A percentile compares a stretch with the other conserved stretches of the same genome.
phyloP scores from a whole-genome alignment of 1,140 invertebrate genomes.

The Aphidius ervi region DNA sequence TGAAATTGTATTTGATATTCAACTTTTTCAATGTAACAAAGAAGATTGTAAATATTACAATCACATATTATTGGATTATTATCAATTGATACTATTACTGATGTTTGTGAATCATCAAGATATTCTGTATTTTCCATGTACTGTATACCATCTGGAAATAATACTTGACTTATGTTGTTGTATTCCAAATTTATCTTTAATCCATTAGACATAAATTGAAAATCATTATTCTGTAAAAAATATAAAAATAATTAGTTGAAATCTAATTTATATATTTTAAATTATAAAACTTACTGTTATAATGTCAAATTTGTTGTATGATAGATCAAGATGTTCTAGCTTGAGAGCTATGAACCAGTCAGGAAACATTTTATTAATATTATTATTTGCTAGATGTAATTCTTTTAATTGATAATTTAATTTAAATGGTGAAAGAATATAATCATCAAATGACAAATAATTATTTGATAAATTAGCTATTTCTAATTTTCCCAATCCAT shows the following conservation, averaged over 20 bases:
- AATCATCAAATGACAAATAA: slow-evolving; percentile 44
- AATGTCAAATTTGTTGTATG: no score
- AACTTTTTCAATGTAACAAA: slow-evolving; percentile 48
- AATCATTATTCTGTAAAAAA: no score
- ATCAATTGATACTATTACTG: slow-evolving; percentile 41
- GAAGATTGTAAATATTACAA: slow-evolving; percentile 56
- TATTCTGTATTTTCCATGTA: no score
- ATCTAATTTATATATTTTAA: no score
- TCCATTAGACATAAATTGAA: slow-evolving; percentile 52
- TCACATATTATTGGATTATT: slow-evolving; percentile 67
- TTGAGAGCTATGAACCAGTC: slow-evolving; percentile 57
- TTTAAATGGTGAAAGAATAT: slow-evolving; percentile 55
- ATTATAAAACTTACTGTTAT: no score
- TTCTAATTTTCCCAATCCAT: slow-evolving; percentile 40
- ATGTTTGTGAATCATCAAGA: no score
- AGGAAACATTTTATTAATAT: slow-evolving; percentile 54
- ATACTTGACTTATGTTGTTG: slow-evolving; percentile 25
- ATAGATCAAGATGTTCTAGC: slow-evolving; percentile 37
- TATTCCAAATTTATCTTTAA: slow-evolving; percentile 7
- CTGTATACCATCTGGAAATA: no score
- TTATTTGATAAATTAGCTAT: slow-evolving; percentile 55
- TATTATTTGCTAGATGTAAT: slow-evolving; percentile 61
- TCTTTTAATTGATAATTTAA: slow-evolving; percentile 45
- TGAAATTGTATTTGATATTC: slow-evolving; percentile 40
- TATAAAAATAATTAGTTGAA: no score